phyloP scores from a whole-genome alignment of 2,797 vertebrate genomes.

The Semaprochilodus insignis region DNA sequence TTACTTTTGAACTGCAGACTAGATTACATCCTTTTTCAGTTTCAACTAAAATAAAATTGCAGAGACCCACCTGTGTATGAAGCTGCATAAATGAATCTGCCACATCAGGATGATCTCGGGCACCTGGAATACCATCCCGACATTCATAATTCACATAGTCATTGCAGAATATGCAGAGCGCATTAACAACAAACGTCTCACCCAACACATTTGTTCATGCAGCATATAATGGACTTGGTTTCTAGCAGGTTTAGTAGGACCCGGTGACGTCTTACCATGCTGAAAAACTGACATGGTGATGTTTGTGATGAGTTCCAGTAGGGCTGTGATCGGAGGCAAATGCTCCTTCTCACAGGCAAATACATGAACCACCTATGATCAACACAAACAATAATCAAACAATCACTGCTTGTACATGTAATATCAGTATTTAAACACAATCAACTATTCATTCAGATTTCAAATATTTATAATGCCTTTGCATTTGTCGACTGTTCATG shows the following conservation, averaged over 20 bases:
- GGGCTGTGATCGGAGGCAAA: slow-evolving; percentile 84
- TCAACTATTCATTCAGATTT: neutral
- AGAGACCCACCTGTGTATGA: slow-evolving; percentile 90
- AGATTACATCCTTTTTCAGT: neutral
- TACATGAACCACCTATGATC: slow-evolving; percentile 90
- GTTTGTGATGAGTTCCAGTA: slow-evolving; percentile 88
- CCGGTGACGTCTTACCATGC: slow-evolving; percentile 81
- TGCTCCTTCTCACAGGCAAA: slow-evolving; percentile 92
- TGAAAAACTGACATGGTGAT: slow-evolving; percentile 93
- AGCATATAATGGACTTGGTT: too few relatives aligned
- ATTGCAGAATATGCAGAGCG: neutral
- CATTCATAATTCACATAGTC: neutral
- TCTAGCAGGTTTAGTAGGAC: too few relatives aligned
- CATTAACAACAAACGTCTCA: neutral
- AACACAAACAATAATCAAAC: neutral
- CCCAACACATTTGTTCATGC: too few relatives aligned
- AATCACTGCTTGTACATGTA: neutral
- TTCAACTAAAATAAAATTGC: slow-evolving; percentile 73
- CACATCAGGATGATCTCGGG: slow-evolving; percentile 98
- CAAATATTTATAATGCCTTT: neutral
- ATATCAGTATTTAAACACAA: neutral
- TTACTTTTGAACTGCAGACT: neutral
- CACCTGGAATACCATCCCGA: slow-evolving; percentile 78
- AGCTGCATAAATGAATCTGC: slow-evolving; percentile 99
- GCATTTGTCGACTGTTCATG: neutral